A percentile compares a stretch with the other conserved stretches of the same genome.
These are phyloP conservation scores for Dolichomitus sp. DNA, from an alignment of 2,888 invertebrate genomes.

Conservation along the genomic window DNA sequence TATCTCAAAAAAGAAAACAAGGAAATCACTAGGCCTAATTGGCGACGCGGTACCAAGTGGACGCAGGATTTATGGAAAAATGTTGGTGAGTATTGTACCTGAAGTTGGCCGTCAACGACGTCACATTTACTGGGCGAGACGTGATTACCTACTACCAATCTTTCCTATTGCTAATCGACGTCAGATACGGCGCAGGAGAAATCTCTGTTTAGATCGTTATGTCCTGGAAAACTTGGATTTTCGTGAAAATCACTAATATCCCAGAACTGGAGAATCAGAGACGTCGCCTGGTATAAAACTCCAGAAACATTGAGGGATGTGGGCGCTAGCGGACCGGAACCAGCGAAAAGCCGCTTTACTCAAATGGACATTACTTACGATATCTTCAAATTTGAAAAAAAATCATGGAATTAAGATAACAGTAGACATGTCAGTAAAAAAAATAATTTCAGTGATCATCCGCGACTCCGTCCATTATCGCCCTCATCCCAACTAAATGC, in stretches of 20 bases:
- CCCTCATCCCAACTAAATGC: background rate
- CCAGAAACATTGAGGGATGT: slow-evolving; percentile 2
- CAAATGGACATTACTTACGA: background rate
- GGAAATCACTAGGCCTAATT: slow-evolving; percentile 84
- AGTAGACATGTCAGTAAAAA: background rate
- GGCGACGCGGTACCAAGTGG: slow-evolving; percentile 79
- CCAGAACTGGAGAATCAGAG: background rate
- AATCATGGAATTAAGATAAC: background rate
- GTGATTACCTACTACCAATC: background rate
- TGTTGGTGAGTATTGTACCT: background rate
- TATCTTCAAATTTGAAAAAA: background rate
- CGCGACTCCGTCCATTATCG: background rate
- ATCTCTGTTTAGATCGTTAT: background rate
- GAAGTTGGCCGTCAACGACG: slow-evolving; percentile 11
- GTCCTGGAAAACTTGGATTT: background rate
- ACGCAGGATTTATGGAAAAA: slow-evolving; percentile 25
- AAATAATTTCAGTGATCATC: slow-evolving; percentile 7
- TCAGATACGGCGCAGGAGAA: background rate
- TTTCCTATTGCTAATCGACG: slow-evolving; percentile 4
- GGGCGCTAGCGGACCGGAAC: background rate
- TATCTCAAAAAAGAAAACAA: slow-evolving; percentile 78
- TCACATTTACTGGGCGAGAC: slow-evolving; percentile 9
- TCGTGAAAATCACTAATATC: background rate
- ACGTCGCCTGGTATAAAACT: background rate
- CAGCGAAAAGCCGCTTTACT: background rate